Evolutionary conservation across 1,140 invertebrate genomes (phyloP), one percentile per base, ranked within the genome.

Genomic region (Anthonomus grandis): DNA sequence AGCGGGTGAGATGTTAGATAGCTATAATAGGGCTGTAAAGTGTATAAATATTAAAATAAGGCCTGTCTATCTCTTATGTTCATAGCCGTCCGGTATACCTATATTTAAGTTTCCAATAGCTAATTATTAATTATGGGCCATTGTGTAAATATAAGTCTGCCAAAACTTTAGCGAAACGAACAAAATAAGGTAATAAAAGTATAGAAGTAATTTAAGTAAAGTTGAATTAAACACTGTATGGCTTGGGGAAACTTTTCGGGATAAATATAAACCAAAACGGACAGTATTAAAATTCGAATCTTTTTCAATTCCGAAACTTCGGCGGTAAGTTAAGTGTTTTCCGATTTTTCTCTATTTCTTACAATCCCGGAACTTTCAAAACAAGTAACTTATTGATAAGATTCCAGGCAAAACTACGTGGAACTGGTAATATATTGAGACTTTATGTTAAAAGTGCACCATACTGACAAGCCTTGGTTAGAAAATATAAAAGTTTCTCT

Each of bases 221-320:
- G 46, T 55, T 57, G 46, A 48, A 57, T 57, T 57, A 57, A 57
- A 49, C 25, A 48, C 17, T 48, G 36, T 55, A 47, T 57, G 22
- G 37, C 21, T 45, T 41, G 42, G 54, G 42, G 34, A 46, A 57
- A 57, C 12, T 57, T 57, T 57, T 9, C 13, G n/a, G 34, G 27
- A 57, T 57, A 57, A 57, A 48, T 57, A 57, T 57, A 57, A 57
- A 57, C 54, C 39, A 41, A 57, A 57, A 57, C 31, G 54, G 54
- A 57, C 54, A 57, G 49, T 57, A 57, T 57, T 57, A 57, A 57
- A 57, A 57, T 57, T 45, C 46, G 54, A 57, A 48, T 57, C 45
- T 57, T 49, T 49, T 57, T 49, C 54, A 57, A 57, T 49, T 57
- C 24, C 17, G 37, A 57, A 57, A 57, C 17, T 57, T 57, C 46